Conservation (phyloP, 2,113 vertebrate genomes). For the Rhea pennata region DNA sequence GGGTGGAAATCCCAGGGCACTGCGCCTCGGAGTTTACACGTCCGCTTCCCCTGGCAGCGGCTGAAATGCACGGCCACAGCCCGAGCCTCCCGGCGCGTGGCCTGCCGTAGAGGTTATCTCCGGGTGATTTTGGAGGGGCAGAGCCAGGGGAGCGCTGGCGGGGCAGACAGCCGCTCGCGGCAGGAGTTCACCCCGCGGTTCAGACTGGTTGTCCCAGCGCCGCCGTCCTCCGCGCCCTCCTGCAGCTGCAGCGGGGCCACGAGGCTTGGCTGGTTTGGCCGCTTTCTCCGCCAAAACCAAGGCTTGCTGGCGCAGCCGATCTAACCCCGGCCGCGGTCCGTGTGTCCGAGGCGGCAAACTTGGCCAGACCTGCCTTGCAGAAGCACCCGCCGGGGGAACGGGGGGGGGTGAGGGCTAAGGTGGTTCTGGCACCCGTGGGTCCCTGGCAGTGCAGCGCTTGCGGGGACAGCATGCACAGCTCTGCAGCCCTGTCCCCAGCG, state of each 20-base stretch:
- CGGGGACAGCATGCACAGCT: too few species aligned
- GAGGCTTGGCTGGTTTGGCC: neutral
- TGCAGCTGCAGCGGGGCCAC: neutral
- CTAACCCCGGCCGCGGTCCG: neutral
- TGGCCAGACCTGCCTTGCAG: neutral
- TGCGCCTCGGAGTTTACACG: neutral
- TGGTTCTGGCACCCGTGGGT: too few species aligned
- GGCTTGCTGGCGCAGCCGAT: neutral
- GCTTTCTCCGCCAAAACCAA: neutral
- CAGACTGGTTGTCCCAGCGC: too few species aligned
- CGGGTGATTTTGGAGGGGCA: neutral
- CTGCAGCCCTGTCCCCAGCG: too few species aligned
- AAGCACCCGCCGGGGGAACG: neutral
- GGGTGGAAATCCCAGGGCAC: neutral
- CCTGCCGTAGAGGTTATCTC: neutral
- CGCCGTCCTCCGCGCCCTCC: neutral
- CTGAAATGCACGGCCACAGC: neutral
- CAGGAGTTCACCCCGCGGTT: too few species aligned
- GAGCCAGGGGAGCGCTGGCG: neutral
- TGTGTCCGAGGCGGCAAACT: neutral
- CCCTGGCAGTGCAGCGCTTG: neutral
- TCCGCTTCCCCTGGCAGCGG: neutral
- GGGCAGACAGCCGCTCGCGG: too few species aligned
- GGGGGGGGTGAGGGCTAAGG: neutral
- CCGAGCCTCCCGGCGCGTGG: neutral